phyloP scores from a whole-genome alignment of 2,888 invertebrate species.

The Patella caerulea region DNA sequence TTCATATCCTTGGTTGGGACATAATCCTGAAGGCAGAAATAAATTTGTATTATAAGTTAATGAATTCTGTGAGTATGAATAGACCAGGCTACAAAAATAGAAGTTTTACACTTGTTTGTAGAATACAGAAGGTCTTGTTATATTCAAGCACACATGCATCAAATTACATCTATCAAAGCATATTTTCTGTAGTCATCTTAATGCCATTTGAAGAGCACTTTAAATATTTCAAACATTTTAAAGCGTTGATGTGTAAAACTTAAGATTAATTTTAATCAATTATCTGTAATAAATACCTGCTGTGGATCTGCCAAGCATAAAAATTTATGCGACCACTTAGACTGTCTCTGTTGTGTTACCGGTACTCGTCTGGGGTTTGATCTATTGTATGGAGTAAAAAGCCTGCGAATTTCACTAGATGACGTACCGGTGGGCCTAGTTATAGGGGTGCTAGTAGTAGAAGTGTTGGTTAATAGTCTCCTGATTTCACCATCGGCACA shows the following conservation, averaged over 20 bases:
- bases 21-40: too few relatives aligned
- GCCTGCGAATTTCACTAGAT: constrained; percentile 1
- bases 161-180: constrained; percentile 6
- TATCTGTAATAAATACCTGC: constrained; percentile 10
- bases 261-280: neutral
- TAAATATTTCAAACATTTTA: constrained; percentile 11
- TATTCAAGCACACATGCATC: constrained; percentile 4
- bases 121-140: neutral
- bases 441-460: neutral
- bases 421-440: neutral
- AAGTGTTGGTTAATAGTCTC: neutral
- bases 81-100: neutral
- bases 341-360: neutral
- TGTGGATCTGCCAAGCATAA: constrained; percentile 13
- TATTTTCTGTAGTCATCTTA: neutral
- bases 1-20: too few relatives aligned
- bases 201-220: neutral
- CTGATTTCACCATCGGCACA: neutral
- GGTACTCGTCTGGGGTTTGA: neutral
- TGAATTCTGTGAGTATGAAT: constrained; percentile 1
- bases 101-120: neutral
- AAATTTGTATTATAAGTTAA: too few relatives aligned
- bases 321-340: constrained; percentile 8
- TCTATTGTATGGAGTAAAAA: neutral
- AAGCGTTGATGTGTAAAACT: constrained; percentile 6